phyloP scores from a whole-genome alignment of 2,888 invertebrate genomes.

The Drosophila peninsularis region DNA sequence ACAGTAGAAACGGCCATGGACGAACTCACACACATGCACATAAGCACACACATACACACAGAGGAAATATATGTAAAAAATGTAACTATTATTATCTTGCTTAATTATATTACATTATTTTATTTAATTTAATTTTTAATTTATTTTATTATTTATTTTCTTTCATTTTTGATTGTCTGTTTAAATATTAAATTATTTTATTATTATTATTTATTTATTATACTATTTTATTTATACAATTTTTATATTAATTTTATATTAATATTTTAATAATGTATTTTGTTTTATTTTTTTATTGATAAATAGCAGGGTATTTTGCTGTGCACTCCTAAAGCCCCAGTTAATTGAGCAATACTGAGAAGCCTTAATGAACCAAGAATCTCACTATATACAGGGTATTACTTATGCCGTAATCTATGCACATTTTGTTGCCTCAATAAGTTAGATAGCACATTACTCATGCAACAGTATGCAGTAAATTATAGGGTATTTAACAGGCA shows the following conservation, averaged over 20 bases:
- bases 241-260: background rate
- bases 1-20: background rate
- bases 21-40: background rate
- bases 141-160: background rate
- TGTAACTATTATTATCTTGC: too few species aligned
- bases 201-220: too few species aligned
- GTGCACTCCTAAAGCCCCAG: too few species aligned
- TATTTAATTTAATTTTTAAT: too few species aligned
- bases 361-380: too few species aligned
- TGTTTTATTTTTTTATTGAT: too few species aligned
- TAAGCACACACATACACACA: background rate
- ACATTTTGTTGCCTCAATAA: background rate
- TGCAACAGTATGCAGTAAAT: background rate
- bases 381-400: background rate
- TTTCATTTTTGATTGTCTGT: background rate
- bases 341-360: too few species aligned
- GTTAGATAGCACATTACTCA: background rate
- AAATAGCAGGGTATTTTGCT: too few species aligned
- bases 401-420: background rate
- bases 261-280: background rate
- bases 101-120: too few species aligned
- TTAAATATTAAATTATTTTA: background rate
- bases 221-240: background rate
- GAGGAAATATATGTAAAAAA: background rate
- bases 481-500: slow-evolving; percentile 4